These are phyloP conservation scores for Discoglossus pictus DNA, from an alignment of 2,797 vertebrate genomes.

Conservation along the genomic window DNA sequence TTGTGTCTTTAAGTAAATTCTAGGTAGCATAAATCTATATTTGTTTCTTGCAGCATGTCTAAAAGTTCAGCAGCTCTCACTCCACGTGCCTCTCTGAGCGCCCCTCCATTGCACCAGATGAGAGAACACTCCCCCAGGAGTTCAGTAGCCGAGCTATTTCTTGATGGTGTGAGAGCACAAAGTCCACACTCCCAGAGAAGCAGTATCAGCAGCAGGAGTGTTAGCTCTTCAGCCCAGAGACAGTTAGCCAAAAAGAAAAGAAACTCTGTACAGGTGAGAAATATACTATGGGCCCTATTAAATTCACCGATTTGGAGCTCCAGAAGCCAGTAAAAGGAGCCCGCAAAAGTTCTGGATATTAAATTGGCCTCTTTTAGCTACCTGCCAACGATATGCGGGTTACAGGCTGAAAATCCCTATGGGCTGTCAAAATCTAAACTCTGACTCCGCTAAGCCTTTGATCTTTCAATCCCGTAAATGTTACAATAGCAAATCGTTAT, in stretches of 20 bases:
- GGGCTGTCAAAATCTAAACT: too few species aligned
- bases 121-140: neutral
- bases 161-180: slow-evolving; percentile 6
- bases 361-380: too few species aligned
- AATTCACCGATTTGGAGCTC: too few species aligned
- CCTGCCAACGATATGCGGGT: too few species aligned
- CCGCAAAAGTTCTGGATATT: too few species aligned
- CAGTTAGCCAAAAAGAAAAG: neutral
- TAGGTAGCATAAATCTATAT: neutral
- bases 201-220: slow-evolving; percentile 25
- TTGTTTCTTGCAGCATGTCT: slow-evolving; percentile 10
- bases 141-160: neutral
- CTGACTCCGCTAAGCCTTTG: too few species aligned
- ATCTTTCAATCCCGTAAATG: too few species aligned
- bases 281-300: too few species aligned
- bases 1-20: too few species aligned
- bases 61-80: slow-evolving; percentile 4
- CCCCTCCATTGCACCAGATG: neutral
- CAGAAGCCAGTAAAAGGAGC: too few species aligned
- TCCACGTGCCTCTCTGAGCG: neutral
- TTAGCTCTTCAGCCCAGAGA: slow-evolving; percentile 18
- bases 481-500: too few species aligned
- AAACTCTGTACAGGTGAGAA: slow-evolving; percentile 16
- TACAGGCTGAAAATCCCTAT: too few species aligned
- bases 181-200: slow-evolving; percentile 12